Evolutionary conservation across 2,797 vertebrate genomes (phyloP).

Genomic region (Furcifer pardalis): DNA sequence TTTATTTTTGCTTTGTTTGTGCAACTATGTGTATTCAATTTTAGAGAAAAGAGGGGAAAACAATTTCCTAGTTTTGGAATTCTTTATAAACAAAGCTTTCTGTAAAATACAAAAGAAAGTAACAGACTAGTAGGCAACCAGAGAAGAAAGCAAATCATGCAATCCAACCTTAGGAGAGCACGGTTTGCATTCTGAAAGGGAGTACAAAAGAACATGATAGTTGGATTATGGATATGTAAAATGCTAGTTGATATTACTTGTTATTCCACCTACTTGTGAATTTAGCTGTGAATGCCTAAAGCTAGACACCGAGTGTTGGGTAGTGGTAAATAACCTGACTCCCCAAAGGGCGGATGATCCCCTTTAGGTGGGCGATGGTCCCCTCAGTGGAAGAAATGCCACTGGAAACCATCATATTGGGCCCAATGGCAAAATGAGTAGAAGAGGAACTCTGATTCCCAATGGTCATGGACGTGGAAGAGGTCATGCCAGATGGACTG

Average conservation of each 20-base stretch:
- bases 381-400: too few relatives aligned
- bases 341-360: too few relatives aligned
- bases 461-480: too few relatives aligned
- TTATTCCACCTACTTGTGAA: too few relatives aligned
- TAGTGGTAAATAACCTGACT: too few relatives aligned
- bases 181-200: not conserved
- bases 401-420: too few relatives aligned
- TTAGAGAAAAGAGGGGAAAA: not conserved
- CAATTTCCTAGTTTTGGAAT: not conserved
- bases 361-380: too few relatives aligned
- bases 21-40: not conserved
- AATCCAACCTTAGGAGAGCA: not conserved
- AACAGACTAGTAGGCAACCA: not conserved
- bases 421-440: too few relatives aligned
- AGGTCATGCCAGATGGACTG: too few relatives aligned
- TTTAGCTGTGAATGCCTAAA: too few relatives aligned
- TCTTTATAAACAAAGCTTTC: not conserved
- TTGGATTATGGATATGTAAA: not conserved
- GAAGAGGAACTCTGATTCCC: too few relatives aligned
- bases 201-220: not conserved
- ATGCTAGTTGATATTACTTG: not conserved
- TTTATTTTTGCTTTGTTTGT: slow-evolving; percentile 1
- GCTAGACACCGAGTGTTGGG: too few relatives aligned
- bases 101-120: not conserved
- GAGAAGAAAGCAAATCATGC: not conserved